These are phyloP conservation scores for Trematomus bernacchii DNA, from an alignment of 2,797 vertebrate species.

Conservation along the genomic window DNA sequence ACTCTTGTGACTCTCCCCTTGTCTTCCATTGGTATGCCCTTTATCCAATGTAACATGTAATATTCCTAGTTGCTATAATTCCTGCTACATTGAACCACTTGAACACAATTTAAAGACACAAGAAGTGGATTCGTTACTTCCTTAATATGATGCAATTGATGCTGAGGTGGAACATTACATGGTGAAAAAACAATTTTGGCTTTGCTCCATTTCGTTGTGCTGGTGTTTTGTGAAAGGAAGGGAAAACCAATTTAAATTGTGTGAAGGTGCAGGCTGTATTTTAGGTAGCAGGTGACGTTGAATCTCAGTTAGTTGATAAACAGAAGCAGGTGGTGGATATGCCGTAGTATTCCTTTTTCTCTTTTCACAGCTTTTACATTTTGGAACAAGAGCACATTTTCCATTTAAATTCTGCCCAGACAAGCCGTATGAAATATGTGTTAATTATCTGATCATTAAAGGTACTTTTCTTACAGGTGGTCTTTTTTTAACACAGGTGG, in stretches of 20 bases:
- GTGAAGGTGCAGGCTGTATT: background rate
- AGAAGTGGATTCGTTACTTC: no score
- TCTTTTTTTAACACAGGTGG: no score
- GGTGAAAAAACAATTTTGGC: background rate
- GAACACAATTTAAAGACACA: background rate
- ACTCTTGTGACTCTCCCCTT: no score
- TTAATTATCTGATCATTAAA: background rate
- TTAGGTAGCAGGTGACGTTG: background rate
- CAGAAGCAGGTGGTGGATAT: background rate
- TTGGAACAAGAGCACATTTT: conserved; percentile 4
- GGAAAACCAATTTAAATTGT: background rate
- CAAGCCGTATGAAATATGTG: conserved; percentile 3
- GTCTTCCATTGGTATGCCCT: no score
- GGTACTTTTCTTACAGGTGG: background rate
- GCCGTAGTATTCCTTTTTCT: background rate
- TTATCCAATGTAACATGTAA: no score
- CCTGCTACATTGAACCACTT: background rate
- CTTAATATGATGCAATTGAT: background rate
- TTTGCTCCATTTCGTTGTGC: background rate
- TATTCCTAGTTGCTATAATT: background rate
- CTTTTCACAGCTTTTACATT: conserved; percentile 3
- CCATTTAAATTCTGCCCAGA: conserved; percentile 5
- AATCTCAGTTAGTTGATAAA: background rate
- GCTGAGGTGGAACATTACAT: no score
- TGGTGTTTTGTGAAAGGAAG: background rate